Evolutionary conservation across 2,797 vertebrate genomes (phyloP), one percentile per base, ranked within the genome.

Genomic region (Remorina albescens): DNA sequence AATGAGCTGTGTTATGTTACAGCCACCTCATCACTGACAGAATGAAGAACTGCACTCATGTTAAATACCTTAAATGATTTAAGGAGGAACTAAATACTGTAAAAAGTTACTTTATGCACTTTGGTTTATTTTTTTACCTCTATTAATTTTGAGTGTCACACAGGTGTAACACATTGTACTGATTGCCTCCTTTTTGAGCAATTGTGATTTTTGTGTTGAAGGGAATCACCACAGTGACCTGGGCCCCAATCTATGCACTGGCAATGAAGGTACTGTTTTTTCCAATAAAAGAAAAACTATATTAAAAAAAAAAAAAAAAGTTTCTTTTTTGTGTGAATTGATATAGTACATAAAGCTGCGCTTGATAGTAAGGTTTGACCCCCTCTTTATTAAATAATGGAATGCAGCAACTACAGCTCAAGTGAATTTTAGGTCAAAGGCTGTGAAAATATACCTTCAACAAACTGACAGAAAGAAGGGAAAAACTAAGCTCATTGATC

Each of bases 1-100:
- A 88, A 61, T n/a, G n/a, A n/a, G n/a, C n/a, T n/a, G n/a, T n/a
- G n/a, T n/a, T 67, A 50, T 76, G 71, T 55, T 75, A 28, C 47
- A 74, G 51, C 28, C 47, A 12, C 34, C 13, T 16, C 19, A 42
- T 11, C n/a, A 51, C 53, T 53, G 30, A 39, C 23, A 28, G 7
- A 37, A 15, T 36, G 15, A 69, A 47, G n/a, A 3, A 47, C 51
- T 69, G n/a, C 26, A 49, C 44, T 59, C 42, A 37, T 26, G 19
- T 39, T 23, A 16, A 50, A 6, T 16, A 23, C 21, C 21, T 66
- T 54, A 6, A 23, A 59, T 12, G 5, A 57, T 41, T 53, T 34
- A 42, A 58, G 41, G 49, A 70, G 51, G 25, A 78, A 55, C 26
- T 0, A 62, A 66, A 58, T 44, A 21, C 2, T 76, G 21, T 60